phyloP scores from a whole-genome alignment of 2,888 invertebrate genomes.

The Agonum fuliginosum region DNA sequence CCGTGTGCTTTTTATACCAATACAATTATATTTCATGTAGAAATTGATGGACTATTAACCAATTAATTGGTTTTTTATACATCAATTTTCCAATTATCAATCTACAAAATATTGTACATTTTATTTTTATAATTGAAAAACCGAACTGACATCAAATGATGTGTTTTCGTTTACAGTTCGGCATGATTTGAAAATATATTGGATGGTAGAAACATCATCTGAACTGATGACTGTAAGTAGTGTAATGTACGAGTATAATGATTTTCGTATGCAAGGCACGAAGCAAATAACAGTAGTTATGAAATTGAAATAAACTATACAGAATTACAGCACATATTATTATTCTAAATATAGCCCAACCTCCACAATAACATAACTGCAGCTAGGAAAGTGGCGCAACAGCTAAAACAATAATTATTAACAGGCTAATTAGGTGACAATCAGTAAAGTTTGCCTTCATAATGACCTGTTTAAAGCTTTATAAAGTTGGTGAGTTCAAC shows the following conservation, averaged over 20 bases:
- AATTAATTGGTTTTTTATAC: too few relatives aligned
- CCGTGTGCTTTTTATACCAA: too few relatives aligned
- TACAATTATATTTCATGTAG: too few relatives aligned
- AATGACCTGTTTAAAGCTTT: slow-evolving; percentile 53
- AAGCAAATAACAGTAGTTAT: not conserved
- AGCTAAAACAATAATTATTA: slow-evolving; percentile 32
- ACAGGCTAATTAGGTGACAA: slow-evolving; percentile 42
- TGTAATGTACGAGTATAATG: too few relatives aligned
- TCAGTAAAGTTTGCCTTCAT: slow-evolving; percentile 44
- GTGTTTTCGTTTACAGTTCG: too few relatives aligned
- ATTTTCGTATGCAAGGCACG: not conserved
- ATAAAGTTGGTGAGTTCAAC: slow-evolving; percentile 51
- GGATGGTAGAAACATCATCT: too few relatives aligned
- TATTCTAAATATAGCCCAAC: not conserved
- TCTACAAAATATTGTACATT: too few relatives aligned
- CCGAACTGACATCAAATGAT: too few relatives aligned
- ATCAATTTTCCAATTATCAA: too few relatives aligned
- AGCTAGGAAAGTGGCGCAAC: not conserved
- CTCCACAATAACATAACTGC: not conserved
- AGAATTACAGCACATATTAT: not conserved
- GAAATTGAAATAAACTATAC: slow-evolving; percentile 2
- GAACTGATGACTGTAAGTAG: not conserved
- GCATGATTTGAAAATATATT: too few relatives aligned
- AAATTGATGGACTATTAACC: too few relatives aligned
- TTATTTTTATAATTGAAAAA: too few relatives aligned